Base-by-base conservation (phyloP, 92 coral and sea anemone species). In the Paragorgia papillata region DNA sequence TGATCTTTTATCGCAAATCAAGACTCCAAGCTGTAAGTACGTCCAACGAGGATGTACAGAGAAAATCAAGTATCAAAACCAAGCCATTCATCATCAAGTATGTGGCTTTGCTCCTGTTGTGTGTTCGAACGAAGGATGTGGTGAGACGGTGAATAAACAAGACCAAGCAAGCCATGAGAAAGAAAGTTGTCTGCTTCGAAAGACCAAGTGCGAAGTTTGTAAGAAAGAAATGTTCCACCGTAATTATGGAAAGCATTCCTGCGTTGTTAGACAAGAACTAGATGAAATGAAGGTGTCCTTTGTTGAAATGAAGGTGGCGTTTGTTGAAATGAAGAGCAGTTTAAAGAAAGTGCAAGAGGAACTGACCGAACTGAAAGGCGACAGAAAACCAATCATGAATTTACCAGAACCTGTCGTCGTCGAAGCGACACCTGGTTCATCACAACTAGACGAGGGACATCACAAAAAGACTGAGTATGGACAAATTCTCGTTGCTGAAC, bases 61-160 rank as follows among this genome's bases (percentile, higher is more conserved):
- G 64, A 35, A 15, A 29, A 64, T 71, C 13, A 20, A 33, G 58
- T 32, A n/a, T 8, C 21, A 71, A 53, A 50, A 71, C 22, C 31
- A 29, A 25, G 24, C 33, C 15, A 6, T 37, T 18, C 78, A 71
- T 30, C 62, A 71, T 13, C 27, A 71, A 24, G 51, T 2, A 7
- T 71, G 78, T 40, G 58, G 58, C 31, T 71, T 71, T 63, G 43
- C 44, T 63, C 69, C 46, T 13, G 69, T 63, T 21, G 49, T 19
- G 9, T 39, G 69, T 39, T 14, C 48, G 21, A 63, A 63, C 69
- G 69, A 29, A 63, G 69, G 69, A 13, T 63, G 46, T 32, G 20
- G 27, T 31, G 22, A 39, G 34, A 63, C 69, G 26, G 49, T 63
- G 46, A 33, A 19, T 12, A 63, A 21, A 63, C 69, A 39, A 20